These are phyloP conservation scores for Trimorus sp. DNA, from an alignment of 2,888 invertebrate species.

Conservation along the genomic window DNA sequence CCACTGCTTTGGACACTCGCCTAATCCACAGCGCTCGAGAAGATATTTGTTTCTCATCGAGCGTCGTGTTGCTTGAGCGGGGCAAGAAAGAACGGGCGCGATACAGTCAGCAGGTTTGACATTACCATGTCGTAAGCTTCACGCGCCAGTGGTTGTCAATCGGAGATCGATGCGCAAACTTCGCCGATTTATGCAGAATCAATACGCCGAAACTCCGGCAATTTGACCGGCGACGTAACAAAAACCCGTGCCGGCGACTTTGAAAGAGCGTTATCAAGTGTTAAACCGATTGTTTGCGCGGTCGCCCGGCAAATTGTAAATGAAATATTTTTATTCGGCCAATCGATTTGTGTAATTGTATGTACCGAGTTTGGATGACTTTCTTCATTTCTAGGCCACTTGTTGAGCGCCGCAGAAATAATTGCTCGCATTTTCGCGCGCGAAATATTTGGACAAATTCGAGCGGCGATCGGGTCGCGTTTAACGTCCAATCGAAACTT, in stretches of 20 bases:
- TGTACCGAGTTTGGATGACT: slow-evolving; percentile 1
- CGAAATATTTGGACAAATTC: slow-evolving; percentile 23
- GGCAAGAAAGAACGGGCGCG: neutral
- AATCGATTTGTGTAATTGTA: slow-evolving; percentile 25
- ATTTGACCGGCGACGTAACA: slow-evolving; percentile 14
- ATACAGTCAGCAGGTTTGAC: slow-evolving; percentile 72
- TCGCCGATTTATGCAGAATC: slow-evolving; percentile 41
- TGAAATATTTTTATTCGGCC: slow-evolving; percentile 30
- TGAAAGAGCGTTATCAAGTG: slow-evolving; percentile 2
- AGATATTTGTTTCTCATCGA: neutral
- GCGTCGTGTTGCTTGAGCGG: neutral
- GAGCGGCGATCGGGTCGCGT: neutral
- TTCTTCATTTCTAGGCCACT: slow-evolving; percentile 36
- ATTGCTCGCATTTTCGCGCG: slow-evolving; percentile 1
- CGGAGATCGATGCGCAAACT: slow-evolving; percentile 44
- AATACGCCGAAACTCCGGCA: slow-evolving; percentile 16
- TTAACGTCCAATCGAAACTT: slow-evolving; percentile 12
- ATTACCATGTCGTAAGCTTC: slow-evolving; percentile 78
- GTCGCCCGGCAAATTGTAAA: slow-evolving; percentile 34
- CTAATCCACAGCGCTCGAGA: neutral
- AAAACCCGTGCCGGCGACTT: neutral
- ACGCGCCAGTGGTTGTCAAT: slow-evolving; percentile 78
- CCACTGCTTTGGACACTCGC: slow-evolving; percentile 7
- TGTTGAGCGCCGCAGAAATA: slow-evolving; percentile 40
- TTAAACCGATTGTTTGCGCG: slow-evolving; percentile 18